phyloP scores from a whole-genome alignment of 2,797 vertebrate species.

The Euphonia xanthogaster region DNA sequence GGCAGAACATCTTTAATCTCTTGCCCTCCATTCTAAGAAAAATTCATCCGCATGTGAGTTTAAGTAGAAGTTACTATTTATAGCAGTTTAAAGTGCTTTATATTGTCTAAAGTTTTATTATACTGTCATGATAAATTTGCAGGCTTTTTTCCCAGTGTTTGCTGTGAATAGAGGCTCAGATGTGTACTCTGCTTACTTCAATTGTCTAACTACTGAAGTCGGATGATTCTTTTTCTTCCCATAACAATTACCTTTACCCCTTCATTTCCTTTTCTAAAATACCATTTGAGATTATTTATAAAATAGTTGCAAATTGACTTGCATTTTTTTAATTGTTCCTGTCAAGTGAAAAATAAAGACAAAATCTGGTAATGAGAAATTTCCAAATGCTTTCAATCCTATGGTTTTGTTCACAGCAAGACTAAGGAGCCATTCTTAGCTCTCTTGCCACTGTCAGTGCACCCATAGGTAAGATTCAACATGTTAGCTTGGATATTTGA shows the following conservation, averaged over 20 bases:
- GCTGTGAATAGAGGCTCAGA: slow-evolving; percentile 31
- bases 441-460: background rate
- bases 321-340: background rate
- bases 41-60: background rate
- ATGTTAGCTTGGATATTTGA: background rate
- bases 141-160: slow-evolving; percentile 9
- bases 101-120: slow-evolving; percentile 59
- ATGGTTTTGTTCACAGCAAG: background rate
- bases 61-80: slow-evolving; percentile 43
- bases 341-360: background rate
- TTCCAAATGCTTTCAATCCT: background rate
- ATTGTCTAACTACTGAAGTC: background rate
- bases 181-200: background rate
- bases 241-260: background rate
- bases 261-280: background rate
- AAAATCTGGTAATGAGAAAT: background rate
- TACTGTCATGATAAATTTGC: slow-evolving; percentile 49
- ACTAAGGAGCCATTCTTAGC: background rate
- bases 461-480: background rate
- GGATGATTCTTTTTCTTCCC: background rate
- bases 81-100: slow-evolving; percentile 40
- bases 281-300: background rate
- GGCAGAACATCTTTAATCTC: slow-evolving; percentile 41
- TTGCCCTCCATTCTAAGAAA: background rate
- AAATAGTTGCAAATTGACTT: background rate